Conservation (phyloP, 2,113 vertebrate genomes). For the Sialia sialis region DNA sequence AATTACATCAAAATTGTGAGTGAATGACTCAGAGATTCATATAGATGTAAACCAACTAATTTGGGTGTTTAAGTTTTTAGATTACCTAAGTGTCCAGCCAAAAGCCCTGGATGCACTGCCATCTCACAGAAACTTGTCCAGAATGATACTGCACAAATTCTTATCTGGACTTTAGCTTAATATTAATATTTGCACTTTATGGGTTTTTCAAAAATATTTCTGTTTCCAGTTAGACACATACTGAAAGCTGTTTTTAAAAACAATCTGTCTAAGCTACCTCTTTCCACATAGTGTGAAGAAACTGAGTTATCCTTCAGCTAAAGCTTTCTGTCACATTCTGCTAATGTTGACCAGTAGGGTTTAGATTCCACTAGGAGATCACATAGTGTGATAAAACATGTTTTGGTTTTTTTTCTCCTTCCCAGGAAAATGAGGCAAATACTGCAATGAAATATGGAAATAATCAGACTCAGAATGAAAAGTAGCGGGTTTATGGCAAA, state of each 20-base stretch:
- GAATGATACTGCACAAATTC: neutral
- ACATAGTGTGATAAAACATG: accelerated
- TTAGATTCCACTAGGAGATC: neutral
- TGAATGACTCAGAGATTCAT: neutral
- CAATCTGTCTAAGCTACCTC: neutral
- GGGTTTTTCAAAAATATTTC: neutral
- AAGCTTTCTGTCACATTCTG: neutral
- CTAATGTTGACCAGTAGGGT: neutral
- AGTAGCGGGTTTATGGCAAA: neutral
- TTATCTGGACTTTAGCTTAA: neutral
- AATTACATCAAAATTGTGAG: neutral
- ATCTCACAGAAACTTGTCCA: neutral
- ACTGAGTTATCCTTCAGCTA: neutral
- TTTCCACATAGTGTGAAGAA: neutral
- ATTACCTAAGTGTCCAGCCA: neutral
- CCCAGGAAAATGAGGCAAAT: neutral
- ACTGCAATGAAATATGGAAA: neutral
- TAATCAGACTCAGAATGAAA: neutral
- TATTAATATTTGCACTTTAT: neutral
- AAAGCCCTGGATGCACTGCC: neutral
- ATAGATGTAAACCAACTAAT: neutral
- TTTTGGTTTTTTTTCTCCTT: neutral
- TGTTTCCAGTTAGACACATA: neutral
- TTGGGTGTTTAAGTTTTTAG: neutral
- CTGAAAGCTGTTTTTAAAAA: neutral